Evolutionary conservation across 2,113 vertebrate genomes (phyloP), one percentile per base, ranked within the genome.

Genomic region (Glaucidium brasilianum): DNA sequence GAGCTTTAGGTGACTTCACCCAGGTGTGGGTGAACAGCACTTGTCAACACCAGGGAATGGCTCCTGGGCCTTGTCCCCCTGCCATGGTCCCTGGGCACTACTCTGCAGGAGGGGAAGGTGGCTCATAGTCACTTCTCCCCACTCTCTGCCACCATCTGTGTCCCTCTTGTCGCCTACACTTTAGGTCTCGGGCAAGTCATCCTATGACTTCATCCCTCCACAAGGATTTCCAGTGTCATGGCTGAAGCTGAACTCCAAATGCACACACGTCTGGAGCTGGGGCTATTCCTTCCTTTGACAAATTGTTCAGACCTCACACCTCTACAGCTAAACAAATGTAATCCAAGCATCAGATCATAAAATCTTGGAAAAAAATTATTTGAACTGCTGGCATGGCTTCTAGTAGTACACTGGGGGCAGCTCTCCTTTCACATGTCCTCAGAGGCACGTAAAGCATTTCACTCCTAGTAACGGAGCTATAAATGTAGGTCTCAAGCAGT

Each of bases 301-400:
- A 94, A 94, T 91, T 78, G 56, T 84, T 82, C 75, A 74, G 95
- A 97, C 96, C 96, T 96, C 88, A 81, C 67, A 91, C 90, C 82
- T 96, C 91, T 72, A 45, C 73, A 72, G 95, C 77, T 94, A 90
- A 86, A 88, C 75, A 96, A 90, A 94, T 90, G 67, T 93, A 83
- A 95, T 93, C 92, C 95, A 87, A 95, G 79, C 41, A 90, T 86
- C 91, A 89, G 96, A 94, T 91, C 94, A 90, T 92, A 88, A 97
- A 95, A 88, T 90, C 91, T 92, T 63, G 85, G 93, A 96, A 97
- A 94, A 94, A 85, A 90, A 91, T 84, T 25, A 66, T 85, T 76
- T 37, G 88, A 85, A 92, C 93, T 89, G 87, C 83, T 92, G 96
- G 96, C 87, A 90, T 43, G 27, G 68, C 37, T 66, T 92, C 85